Percentiles rank a stretch among this genome's conserved stretches.
Evolutionary conservation across 2,888 invertebrate species (phyloP).

Genomic region (Mystacides longicornis): DNA sequence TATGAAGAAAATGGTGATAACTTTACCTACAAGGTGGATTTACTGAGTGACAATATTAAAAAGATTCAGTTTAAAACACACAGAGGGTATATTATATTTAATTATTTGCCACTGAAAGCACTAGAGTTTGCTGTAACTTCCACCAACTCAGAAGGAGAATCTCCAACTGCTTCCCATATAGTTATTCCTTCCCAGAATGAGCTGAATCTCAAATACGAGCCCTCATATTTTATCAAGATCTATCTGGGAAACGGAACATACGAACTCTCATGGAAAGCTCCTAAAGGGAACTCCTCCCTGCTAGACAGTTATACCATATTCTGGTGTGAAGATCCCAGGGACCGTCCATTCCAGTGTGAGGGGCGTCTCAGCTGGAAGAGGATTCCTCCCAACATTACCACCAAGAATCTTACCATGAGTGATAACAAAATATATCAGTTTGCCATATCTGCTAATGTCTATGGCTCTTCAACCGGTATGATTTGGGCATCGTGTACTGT

Average conservation of each 20-base stretch:
- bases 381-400: conserved; percentile 36
- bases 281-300: conserved; percentile 35
- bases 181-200: conserved; percentile 52
- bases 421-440: conserved; percentile 60
- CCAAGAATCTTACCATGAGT: conserved; percentile 54
- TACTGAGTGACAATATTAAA: conserved; percentile 44
- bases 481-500: conserved; percentile 66
- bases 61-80: conserved; percentile 18
- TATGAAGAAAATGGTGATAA: conserved; percentile 65
- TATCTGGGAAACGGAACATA: conserved; percentile 64
- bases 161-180: conserved; percentile 49
- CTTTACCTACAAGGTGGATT: conserved; percentile 60
- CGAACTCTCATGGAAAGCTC: conserved; percentile 67
- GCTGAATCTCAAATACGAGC: conserved; percentile 39
- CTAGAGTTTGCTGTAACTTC: conserved; percentile 53
- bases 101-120: conserved; percentile 40
- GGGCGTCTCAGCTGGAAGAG: conserved; percentile 44
- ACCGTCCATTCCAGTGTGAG: conserved; percentile 52
- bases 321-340: conserved; percentile 60
- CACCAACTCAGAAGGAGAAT: conserved; percentile 52
- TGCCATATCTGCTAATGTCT: conserved; percentile 73
- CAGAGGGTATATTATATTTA: conserved; percentile 52
- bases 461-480: conserved; percentile 69
- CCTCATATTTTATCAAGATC: conserved; percentile 63
- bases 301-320: conserved; percentile 71